Base-by-base conservation (phyloP, 2,888 invertebrate species). In the Fragum sueziense region DNA sequence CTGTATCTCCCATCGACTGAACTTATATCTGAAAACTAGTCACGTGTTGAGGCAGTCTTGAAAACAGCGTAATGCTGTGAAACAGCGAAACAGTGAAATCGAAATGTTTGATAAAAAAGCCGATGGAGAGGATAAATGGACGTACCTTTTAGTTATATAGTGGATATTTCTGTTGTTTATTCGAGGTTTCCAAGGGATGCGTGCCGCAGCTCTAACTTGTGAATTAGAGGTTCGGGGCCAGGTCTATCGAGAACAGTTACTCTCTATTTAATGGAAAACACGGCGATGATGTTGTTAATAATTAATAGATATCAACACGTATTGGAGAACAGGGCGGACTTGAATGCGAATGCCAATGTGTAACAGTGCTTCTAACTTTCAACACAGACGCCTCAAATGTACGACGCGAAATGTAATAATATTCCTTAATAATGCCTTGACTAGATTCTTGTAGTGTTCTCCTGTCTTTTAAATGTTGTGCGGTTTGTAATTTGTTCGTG, bases 271-370 rank as follows among this genome's bases (percentile, higher is more conserved):
- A 81, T 81, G 81, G 77, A 54, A 67, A 77, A 31, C 70, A 27
- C 37, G 52, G 68, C 72, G 69, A 81, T 77, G 76, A 80, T 78
- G 78, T 75, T 69, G 79, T 84, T 84, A 80, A 84, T 80, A 76
- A 84, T 84, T 84, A 74, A 84, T 80, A 47, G 62, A 71, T 74
- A 80, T 80, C 78, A 77, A 79, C 84, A 76, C 76, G 80, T 80
- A 75, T 62, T 57, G 73, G 65, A 37, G 79, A 72, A 52, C 62
- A 68, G 51, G 51, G 70, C 62, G 68, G 51, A 76, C 57, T 67
- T 73, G 41, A 70, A 70, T 70, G 74, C 41, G 41, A 70, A 70
- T 70, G 74, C 41, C 41, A 41, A 25, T 65, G 65, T 37, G 65
- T 65, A 65, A 65, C 41, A 25, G 65, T 65, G 65, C 20, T 34